Percentiles rank a stretch among this genome's conserved stretches.
Evolutionary conservation across 2,888 invertebrate genomes (phyloP).

Genomic region (Orthosia gothica): DNA sequence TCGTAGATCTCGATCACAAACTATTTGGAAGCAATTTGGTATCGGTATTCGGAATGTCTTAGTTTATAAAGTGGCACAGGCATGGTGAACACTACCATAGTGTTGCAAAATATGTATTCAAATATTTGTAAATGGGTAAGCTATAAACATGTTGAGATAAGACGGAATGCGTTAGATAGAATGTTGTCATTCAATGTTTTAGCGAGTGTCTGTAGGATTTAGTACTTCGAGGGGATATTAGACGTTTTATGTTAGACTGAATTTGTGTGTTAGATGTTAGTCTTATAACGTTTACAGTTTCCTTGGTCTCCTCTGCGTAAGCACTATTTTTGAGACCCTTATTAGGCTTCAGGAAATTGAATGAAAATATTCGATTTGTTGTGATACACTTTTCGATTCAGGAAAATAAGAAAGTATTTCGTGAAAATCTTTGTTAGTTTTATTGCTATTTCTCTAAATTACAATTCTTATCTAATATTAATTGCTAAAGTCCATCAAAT

Average conservation of each 20-base stretch:
- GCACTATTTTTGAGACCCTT: too few relatives aligned
- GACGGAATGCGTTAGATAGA: constrained; percentile 73
- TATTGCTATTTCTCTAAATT: neutral
- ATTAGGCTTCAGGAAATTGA: neutral
- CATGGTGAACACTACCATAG: constrained; percentile 72
- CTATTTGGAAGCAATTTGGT: constrained; percentile 83
- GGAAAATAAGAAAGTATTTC: neutral
- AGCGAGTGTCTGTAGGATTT: constrained; percentile 38
- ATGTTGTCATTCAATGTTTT: constrained; percentile 69
- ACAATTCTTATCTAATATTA: constrained; percentile 14
- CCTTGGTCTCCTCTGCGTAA: too few relatives aligned
- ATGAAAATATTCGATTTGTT: neutral
- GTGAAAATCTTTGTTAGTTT: neutral
- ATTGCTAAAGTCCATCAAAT: neutral
- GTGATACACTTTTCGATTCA: neutral
- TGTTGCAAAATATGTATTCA: constrained; percentile 81
- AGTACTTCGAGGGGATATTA: constrained; percentile 17
- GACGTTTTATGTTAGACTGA: constrained; percentile 1
- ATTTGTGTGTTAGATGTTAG: neutral
- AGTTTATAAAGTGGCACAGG: constrained; percentile 76
- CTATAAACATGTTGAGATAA: constrained; percentile 78
- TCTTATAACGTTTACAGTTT: neutral
- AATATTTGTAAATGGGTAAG: constrained; percentile 82
- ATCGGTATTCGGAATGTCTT: constrained; percentile 76
- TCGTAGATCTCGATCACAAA: constrained; percentile 80